Evolutionary conservation across 2,113 vertebrate genomes (phyloP).

Genomic region (Scalopus aquaticus): DNA sequence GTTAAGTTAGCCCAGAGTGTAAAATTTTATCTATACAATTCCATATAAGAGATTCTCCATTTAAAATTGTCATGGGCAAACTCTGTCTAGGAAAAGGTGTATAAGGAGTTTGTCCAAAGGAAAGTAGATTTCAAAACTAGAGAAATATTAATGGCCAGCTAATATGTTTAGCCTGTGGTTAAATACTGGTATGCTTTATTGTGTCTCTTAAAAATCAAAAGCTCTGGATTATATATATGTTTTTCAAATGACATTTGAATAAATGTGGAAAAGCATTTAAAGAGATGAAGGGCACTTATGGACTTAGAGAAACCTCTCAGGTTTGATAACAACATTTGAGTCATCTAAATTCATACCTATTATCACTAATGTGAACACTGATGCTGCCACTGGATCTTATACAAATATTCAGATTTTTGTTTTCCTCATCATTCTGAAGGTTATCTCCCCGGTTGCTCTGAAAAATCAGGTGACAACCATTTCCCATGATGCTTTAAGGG

Average conservation of each 20-base stretch:
- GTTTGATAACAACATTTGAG: conserved; percentile 78
- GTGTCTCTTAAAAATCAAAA: conserved; percentile 25
- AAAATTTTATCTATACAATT: neutral
- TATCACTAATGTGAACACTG: conserved; percentile 80
- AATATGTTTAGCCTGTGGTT: conserved; percentile 7
- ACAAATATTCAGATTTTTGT: conserved; percentile 93
- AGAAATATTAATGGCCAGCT: neutral
- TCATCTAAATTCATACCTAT: conserved; percentile 81
- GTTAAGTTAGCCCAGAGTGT: neutral
- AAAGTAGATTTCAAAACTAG: conserved; percentile 34
- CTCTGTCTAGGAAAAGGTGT: neutral
- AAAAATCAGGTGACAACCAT: conserved; percentile 97
- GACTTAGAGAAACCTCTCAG: conserved; percentile 72
- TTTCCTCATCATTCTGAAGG: conserved; percentile 96
- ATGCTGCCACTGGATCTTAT: conserved; percentile 81
- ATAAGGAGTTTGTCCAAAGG: neutral
- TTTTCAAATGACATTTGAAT: conserved; percentile 64
- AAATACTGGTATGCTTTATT: conserved; percentile 2
- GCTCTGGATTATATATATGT: conserved; percentile 16
- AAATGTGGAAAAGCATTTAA: conserved; percentile 69
- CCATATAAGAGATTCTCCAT: neutral
- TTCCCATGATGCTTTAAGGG: conserved; percentile 97
- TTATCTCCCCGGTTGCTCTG: conserved; percentile 94
- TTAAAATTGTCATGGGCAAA: neutral
- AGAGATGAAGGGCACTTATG: conserved; percentile 73